Evolutionary conservation across 23 tunicate species (phyloP), one percentile per base, ranked within the genome.

Genomic region (Ciona savignyi): DNA sequence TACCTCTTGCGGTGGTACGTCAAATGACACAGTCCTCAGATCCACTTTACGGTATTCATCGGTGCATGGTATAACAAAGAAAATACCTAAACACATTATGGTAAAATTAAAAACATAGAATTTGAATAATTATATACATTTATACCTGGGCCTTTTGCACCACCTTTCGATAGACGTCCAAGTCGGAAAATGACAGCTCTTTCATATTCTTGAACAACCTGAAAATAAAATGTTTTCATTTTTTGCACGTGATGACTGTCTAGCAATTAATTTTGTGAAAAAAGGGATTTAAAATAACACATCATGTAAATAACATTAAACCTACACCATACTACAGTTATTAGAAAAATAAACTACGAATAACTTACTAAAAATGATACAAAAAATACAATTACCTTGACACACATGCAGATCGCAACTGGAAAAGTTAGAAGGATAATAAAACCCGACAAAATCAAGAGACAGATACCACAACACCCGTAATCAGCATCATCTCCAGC

Each of bases 181-280:
- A 91, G 77, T 11, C 97, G 75, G 74, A 91, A 91, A 24, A 91
- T 80, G 29, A 91, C 97, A 33, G 97, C 97, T 75, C 97, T 67
- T 66, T 91, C 97, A 85, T 91, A 91, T 75, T 91, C 97, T 80
- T 84, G 91, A 0, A 91, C 97, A 66, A 91, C 97, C 97, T 91
- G 60, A 32, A 64, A 70, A 83, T 33, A 2, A 77, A 28, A 64
- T n/a, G n/a, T n/a, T n/a, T n/a, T 23, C 15, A 20, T 21, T 11
- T 19, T 65, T 65, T 65, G 22, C 11, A 11, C 11, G 23, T 65
- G 24, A 65, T 21, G 11, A 65, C 23, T 65, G n/a, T n/a, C n/a
- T n/a, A 51, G 20, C 19, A 19, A 51, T 51, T 21, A 19, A 51
- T 19, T 19, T 51, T 19, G 19, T 51, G 62, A n/a, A n/a, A n/a